phyloP scores from a whole-genome alignment of 2,113 vertebrate species.

The Tiliqua scincoides region DNA sequence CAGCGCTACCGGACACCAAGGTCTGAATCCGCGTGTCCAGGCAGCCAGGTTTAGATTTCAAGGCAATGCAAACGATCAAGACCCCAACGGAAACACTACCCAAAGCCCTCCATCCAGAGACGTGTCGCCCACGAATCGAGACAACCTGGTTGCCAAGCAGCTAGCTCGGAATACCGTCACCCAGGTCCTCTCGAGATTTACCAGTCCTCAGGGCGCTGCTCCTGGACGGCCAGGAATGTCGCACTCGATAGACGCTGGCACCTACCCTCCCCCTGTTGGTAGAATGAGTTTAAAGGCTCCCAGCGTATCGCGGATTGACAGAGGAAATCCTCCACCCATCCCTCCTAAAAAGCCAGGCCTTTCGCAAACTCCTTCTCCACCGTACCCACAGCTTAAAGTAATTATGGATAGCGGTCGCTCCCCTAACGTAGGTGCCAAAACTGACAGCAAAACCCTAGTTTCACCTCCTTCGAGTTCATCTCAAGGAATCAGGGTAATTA shows the following conservation, averaged over 20 bases:
- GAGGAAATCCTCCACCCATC: conserved; percentile 97
- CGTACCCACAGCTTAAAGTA: conserved; percentile 92
- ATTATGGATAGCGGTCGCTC: conserved; percentile 87
- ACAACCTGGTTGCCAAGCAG: conserved; percentile 93
- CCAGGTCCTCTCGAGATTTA: conserved; percentile 95
- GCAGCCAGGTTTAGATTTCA: conserved; percentile 97
- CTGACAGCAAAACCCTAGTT: conserved; percentile 78
- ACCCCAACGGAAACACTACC: conserved; percentile 93
- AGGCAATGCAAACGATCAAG: conserved; percentile 86
- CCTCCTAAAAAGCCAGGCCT: conserved; percentile 99
- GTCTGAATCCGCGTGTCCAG: conserved; percentile 92
- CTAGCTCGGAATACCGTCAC: conserved; percentile 96
- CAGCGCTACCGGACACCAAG: conserved; percentile 75
- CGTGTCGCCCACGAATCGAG: conserved; percentile 92
- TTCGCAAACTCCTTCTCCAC: conserved; percentile 93
- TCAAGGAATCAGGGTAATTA: conserved; percentile 84
- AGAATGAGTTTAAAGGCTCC: conserved; percentile 89
- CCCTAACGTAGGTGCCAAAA: conserved; percentile 82
- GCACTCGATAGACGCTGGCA: conserved; percentile 77
- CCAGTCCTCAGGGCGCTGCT: conserved; percentile 82
- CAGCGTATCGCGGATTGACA: conserved; percentile 88
- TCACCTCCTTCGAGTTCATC: conserved; percentile 78
- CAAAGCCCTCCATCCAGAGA: conserved; percentile 92
- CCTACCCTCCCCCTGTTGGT: conserved; percentile 72
- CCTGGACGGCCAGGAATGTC: conserved; percentile 73